phyloP scores from a whole-genome alignment of 2,888 invertebrate genomes.

The Enoplolaimus lenunculus region DNA sequence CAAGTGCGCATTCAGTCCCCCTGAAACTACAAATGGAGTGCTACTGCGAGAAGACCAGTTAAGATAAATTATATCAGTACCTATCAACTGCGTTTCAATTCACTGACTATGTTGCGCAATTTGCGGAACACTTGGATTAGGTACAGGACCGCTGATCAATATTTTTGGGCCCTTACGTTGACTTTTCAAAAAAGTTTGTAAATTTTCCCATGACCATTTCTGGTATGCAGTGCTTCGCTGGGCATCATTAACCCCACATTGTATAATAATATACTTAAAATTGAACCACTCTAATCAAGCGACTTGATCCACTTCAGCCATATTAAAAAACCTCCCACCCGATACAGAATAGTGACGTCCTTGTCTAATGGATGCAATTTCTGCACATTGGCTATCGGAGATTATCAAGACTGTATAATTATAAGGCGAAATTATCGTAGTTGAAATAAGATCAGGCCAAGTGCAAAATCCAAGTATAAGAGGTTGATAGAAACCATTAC shows the following conservation, averaged over 20 bases:
- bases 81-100: not conserved
- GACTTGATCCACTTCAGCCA: not conserved
- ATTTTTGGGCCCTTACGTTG: not conserved
- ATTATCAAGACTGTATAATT: no score
- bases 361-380: not conserved
- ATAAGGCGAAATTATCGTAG: no score
- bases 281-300: not conserved
- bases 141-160: not conserved
- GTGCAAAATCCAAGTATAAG: no score
- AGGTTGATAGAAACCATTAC: not conserved
- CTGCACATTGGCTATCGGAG: not conserved
- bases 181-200: not conserved
- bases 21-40: not conserved
- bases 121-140: not conserved
- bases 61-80: not conserved
- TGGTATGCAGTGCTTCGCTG: not conserved
- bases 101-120: not conserved
- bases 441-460: no score
- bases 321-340: not conserved
- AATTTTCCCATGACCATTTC: not conserved
- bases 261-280: not conserved
- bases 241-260: not conserved
- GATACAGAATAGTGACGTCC: not conserved
- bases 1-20: not conserved
- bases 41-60: not conserved